Conservation (phyloP, 2,113 vertebrate species). For the Tylochromis polylepis region DNA sequence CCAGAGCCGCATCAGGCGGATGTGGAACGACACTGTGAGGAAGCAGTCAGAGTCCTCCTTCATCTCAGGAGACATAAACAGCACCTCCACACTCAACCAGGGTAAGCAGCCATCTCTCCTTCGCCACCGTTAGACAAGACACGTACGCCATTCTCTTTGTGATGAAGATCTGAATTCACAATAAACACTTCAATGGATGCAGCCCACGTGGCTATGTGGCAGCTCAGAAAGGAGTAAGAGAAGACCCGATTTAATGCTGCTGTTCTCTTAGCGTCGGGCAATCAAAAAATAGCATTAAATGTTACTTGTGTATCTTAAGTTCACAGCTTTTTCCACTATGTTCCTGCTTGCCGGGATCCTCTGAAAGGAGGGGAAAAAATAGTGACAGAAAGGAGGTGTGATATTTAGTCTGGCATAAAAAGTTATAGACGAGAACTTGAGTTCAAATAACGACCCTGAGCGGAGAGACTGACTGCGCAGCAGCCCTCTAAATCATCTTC, state of each 20-base stretch:
- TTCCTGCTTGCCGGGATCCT: background rate
- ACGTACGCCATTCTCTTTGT: constrained; percentile 43
- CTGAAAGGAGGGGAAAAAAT: background rate
- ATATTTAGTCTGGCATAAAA: constrained; percentile 36
- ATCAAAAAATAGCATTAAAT: constrained; percentile 20
- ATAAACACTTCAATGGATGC: constrained; percentile 50
- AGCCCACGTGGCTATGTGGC: constrained; percentile 54
- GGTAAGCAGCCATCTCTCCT: constrained; percentile 75
- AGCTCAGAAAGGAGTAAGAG: background rate
- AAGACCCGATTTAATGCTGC: constrained; percentile 11
- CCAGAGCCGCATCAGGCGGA: constrained; percentile 98
- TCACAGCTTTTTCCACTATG: background rate
- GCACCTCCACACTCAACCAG: constrained; percentile 99
- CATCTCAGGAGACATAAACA: constrained; percentile 99
- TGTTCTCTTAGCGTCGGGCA: background rate
- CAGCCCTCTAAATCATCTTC: constrained; percentile 3
- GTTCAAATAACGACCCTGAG: constrained; percentile 21
- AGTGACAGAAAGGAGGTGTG: background rate
- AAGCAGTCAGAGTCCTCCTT: constrained; percentile 99
- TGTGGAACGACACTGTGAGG: constrained; percentile 99
- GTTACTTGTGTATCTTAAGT: constrained; percentile 3
- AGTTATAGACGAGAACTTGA: constrained; percentile 40
- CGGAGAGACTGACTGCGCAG: background rate
- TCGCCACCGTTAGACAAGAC: constrained; percentile 9
- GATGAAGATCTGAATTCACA: constrained; percentile 26